A percentile compares a stretch with the other conserved stretches of the same genome.
Evolutionary conservation across 1,140 invertebrate genomes (phyloP).

Genomic region (Drosophila nikananu): DNA sequence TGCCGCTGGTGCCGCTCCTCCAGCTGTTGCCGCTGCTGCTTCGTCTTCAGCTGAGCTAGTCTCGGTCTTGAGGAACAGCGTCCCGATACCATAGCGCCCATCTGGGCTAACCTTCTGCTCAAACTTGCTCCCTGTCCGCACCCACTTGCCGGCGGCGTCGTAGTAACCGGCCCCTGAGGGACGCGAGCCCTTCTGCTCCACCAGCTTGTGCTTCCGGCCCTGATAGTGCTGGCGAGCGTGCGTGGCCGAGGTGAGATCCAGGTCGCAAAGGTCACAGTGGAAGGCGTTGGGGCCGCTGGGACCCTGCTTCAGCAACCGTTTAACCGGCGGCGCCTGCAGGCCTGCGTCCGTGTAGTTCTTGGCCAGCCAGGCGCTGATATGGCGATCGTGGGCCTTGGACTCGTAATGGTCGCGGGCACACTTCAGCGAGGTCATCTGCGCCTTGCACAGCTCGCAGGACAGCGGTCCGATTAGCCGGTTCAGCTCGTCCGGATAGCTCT

Average conservation of each 20-base stretch:
- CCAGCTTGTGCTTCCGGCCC: slow-evolving; percentile 85
- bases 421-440: slow-evolving; percentile 82
- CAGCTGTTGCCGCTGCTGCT: neutral
- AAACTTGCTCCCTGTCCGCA: slow-evolving; percentile 66
- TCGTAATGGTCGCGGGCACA: slow-evolving; percentile 86
- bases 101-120: slow-evolving; percentile 15
- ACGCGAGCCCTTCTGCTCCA: slow-evolving; percentile 44
- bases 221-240: slow-evolving; percentile 86
- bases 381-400: slow-evolving; percentile 86
- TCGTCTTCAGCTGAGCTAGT: neutral
- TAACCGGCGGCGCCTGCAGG: slow-evolving; percentile 68
- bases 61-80: slow-evolving; percentile 2
- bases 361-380: slow-evolving; percentile 84
- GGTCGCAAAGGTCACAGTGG: slow-evolving; percentile 85
- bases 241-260: slow-evolving; percentile 84
- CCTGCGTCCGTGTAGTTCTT: slow-evolving; percentile 74
- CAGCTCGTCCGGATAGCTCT: slow-evolving; percentile 84
- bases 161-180: slow-evolving; percentile 84
- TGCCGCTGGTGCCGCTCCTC: neutral
- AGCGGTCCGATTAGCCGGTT: slow-evolving; percentile 84
- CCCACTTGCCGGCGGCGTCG: slow-evolving; percentile 83
- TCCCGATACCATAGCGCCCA: slow-evolving; percentile 60
- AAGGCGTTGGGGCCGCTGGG: slow-evolving; percentile 69
- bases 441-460: slow-evolving; percentile 85
- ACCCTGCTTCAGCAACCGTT: slow-evolving; percentile 61